These are phyloP conservation scores for Eupithecia exiguata DNA, from an alignment of 2,888 invertebrate species.

Conservation along the genomic window DNA sequence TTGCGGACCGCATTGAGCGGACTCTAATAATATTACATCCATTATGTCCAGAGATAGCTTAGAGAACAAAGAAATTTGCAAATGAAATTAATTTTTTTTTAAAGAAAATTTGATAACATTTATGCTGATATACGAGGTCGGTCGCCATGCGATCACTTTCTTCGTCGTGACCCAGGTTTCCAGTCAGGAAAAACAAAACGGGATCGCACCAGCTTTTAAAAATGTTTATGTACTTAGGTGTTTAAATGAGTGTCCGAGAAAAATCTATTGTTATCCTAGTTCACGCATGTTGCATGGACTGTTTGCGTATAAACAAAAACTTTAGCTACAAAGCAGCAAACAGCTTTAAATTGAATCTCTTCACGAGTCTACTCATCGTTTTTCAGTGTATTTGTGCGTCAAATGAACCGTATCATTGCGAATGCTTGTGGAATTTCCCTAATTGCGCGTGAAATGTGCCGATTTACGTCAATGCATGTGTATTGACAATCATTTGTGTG, in stretches of 20 bases:
- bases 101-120: too few relatives aligned
- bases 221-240: not conserved
- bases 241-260: not conserved
- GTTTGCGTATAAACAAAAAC: not conserved
- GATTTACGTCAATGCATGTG: constrained; percentile 28
- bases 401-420: constrained; percentile 39
- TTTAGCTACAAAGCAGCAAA: constrained; percentile 15
- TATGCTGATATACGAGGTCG: too few relatives aligned
- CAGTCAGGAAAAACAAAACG: too few relatives aligned
- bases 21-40: too few relatives aligned
- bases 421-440: constrained; percentile 36
- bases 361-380: constrained; percentile 31
- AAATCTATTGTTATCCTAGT: not conserved
- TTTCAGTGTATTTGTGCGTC: constrained; percentile 36
- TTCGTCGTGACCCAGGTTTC: too few relatives aligned
- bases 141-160: too few relatives aligned
- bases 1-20: too few relatives aligned
- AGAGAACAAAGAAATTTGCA: too few relatives aligned
- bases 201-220: too few relatives aligned
- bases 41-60: too few relatives aligned
- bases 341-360: constrained; percentile 35
- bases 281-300: not conserved
- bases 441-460: constrained; percentile 40
- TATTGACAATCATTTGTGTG: constrained; percentile 15
- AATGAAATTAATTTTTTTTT: too few relatives aligned